Evolutionary conservation across 2,888 invertebrate genomes (phyloP).

Genomic region (Mycalesis mineus): DNA sequence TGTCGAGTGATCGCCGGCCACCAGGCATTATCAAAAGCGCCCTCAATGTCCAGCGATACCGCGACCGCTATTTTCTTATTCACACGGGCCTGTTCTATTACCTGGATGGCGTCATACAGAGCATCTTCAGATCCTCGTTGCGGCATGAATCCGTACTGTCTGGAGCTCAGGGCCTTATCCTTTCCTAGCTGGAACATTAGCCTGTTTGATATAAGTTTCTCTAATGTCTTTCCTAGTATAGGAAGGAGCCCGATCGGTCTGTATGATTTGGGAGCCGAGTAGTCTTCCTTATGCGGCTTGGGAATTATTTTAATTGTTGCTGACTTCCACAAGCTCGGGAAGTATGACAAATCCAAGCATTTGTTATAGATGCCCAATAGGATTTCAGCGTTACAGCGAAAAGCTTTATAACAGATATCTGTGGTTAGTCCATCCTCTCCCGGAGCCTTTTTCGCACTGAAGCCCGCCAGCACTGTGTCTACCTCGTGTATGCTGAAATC

Average conservation of each 20-base stretch:
- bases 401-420: conserved; percentile 16
- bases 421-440: conserved; percentile 20
- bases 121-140: conserved; percentile 20
- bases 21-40: conserved; percentile 1
- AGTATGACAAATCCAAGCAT: conserved; percentile 17
- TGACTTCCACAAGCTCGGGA: conserved; percentile 22
- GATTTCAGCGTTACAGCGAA: background rate
- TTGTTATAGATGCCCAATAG: conserved; percentile 19
- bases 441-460: conserved; percentile 22
- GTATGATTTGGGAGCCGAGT: conserved; percentile 17
- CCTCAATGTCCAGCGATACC: background rate
- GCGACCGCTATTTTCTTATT: background rate
- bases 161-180: conserved; percentile 1
- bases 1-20: background rate
- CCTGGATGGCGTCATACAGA: background rate
- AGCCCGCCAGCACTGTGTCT: background rate
- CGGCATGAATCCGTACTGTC: conserved; percentile 28
- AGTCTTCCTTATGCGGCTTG: conserved; percentile 17
- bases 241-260: conserved; percentile 24
- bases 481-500: too few relatives aligned
- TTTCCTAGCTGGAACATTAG: conserved; percentile 13
- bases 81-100: background rate
- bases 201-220: conserved; percentile 21
- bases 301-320: conserved; percentile 15
- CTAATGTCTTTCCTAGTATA: conserved; percentile 22